Conservation (phyloP, 2,797 vertebrate genomes). For the Buphagus erythrorhynchus region DNA sequence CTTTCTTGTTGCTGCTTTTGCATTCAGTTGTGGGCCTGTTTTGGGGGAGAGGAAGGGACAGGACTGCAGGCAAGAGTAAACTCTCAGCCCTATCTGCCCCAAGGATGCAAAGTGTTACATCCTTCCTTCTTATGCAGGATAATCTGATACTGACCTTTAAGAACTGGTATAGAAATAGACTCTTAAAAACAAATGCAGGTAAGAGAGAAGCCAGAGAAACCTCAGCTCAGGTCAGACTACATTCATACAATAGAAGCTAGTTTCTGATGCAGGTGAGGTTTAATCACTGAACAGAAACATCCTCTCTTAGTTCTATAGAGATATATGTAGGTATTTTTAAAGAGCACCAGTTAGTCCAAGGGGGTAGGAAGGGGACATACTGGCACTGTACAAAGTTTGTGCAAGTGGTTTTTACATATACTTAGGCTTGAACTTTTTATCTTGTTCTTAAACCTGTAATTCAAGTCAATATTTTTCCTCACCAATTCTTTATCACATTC, state of each 20-base stretch:
- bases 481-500: not conserved
- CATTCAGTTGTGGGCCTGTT: accelerated
- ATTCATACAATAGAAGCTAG: accelerated
- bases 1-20: not conserved
- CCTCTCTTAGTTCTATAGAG: not conserved
- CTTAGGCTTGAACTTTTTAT: not conserved
- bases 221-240: not conserved
- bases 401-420: not conserved
- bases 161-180: not conserved
- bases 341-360: not conserved
- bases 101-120: not conserved
- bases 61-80: not conserved
- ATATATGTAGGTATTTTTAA: not conserved
- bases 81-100: not conserved
- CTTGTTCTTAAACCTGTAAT: not conserved
- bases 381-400: not conserved
- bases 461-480: not conserved
- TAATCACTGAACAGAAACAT: not conserved
- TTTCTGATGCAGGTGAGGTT: not conserved
- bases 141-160: not conserved
- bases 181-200: not conserved
- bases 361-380: not conserved
- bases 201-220: not conserved
- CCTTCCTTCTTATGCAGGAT: not conserved
- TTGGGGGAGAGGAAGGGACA: not conserved